Evolutionary conservation across 2,888 invertebrate genomes (phyloP).

Genomic region (Sinelater perroti): DNA sequence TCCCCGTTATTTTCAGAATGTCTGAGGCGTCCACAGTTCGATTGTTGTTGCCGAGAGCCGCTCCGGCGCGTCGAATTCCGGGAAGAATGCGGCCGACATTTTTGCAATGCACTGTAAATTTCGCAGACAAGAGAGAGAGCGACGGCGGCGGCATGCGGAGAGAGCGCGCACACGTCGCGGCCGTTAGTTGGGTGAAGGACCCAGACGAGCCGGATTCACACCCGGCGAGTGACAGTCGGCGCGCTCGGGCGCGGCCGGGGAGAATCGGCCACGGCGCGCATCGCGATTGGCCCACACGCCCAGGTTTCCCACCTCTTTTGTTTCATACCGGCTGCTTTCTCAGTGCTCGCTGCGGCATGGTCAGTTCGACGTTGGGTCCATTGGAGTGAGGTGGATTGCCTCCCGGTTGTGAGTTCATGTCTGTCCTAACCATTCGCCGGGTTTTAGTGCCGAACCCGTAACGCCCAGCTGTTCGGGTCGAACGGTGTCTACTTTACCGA

Average conservation of each 20-base stretch:
- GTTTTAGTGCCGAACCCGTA: not conserved
- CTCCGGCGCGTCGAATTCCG: conserved; percentile 35
- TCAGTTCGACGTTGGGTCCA: conserved; percentile 50
- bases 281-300: conserved; percentile 36
- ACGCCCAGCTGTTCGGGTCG: not conserved
- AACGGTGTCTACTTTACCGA: not conserved
- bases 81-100: conserved; percentile 45
- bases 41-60: not conserved
- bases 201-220: conserved; percentile 61
- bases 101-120: conserved; percentile 50
- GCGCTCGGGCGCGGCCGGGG: conserved; percentile 31
- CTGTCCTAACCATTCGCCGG: not conserved
- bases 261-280: conserved; percentile 37
- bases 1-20: too few relatives aligned
- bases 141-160: conserved; percentile 40
- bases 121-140: conserved; percentile 34
- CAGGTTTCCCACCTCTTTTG: conserved; percentile 41
- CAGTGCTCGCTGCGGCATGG: conserved; percentile 50
- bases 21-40: too few relatives aligned
- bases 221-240: conserved; percentile 46
- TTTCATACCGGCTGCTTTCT: conserved; percentile 49
- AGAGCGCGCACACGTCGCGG: conserved; percentile 51
- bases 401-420: not conserved
- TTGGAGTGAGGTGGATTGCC: conserved; percentile 10
- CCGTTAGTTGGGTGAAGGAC: conserved; percentile 64